Evolutionary conservation across 2,113 vertebrate species (phyloP).

Genomic region (Phoenicopterus ruber): DNA sequence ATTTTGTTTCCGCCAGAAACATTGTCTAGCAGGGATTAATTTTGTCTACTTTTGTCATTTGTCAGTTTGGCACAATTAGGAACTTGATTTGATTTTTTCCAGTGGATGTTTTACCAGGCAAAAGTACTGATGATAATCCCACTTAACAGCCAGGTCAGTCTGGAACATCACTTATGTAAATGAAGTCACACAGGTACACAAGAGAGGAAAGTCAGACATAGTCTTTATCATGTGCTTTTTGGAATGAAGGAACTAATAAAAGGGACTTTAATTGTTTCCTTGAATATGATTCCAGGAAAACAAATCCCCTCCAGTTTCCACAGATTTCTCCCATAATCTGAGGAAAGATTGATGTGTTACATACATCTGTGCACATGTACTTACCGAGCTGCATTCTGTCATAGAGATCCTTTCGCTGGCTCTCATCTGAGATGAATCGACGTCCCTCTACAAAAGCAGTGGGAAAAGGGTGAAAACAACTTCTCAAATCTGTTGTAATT

Average conservation of each 20-base stretch:
- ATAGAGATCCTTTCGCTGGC: constrained; percentile 77
- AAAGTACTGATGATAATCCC: not conserved
- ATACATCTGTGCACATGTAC: not conserved
- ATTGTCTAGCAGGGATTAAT: not conserved
- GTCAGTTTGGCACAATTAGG: not conserved
- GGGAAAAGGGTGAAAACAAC: not conserved
- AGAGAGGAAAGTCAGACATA: not conserved
- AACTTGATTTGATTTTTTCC: not conserved
- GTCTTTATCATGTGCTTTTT: not conserved
- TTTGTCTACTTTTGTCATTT: not conserved
- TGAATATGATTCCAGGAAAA: not conserved
- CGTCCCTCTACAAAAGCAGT: constrained; percentile 81
- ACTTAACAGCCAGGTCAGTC: not conserved
- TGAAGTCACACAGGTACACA: not conserved
- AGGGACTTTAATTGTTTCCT: not conserved
- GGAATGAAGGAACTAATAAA: not conserved
- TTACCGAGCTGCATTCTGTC: constrained; percentile 84
- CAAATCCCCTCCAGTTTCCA: not conserved
- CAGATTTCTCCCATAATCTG: not conserved
- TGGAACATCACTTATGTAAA: not conserved
- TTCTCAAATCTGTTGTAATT: not conserved
- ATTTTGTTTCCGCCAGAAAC: not conserved
- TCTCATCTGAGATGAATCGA: constrained; percentile 87
- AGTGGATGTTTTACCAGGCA: not conserved
- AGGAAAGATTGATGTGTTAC: not conserved